Conservation (phyloP, 2,888 invertebrate species). For the Azorinus chamasolen region DNA sequence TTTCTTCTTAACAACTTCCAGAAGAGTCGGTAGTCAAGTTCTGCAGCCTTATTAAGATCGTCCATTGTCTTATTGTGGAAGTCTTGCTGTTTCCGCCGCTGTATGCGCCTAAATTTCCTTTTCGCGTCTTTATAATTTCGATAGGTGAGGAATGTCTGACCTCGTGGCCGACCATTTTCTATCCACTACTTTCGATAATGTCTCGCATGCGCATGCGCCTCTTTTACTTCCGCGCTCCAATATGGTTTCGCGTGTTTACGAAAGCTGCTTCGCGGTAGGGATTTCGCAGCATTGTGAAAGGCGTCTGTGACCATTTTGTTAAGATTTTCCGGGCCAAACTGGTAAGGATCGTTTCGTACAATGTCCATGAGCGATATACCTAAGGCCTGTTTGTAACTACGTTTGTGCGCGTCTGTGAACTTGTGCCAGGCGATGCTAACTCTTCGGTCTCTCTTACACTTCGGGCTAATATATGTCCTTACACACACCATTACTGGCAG, state of each 20-base stretch:
- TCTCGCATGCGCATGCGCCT: slow-evolving; percentile 8
- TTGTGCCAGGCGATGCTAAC: not conserved
- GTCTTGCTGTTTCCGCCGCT: not conserved
- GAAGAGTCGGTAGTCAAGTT: slow-evolving; percentile 3
- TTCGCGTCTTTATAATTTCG: slow-evolving; percentile 20
- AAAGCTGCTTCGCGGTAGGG: slow-evolving; percentile 10
- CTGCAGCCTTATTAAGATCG: slow-evolving; percentile 1
- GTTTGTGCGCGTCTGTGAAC: not conserved
- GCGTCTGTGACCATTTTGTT: not conserved
- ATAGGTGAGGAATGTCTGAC: not conserved
- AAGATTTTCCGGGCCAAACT: not conserved
- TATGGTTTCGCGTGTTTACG: slow-evolving; percentile 25
- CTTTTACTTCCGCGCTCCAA: slow-evolving; percentile 21
- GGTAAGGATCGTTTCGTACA: not conserved
- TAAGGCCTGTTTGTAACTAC: not conserved
- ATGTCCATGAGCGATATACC: not conserved
- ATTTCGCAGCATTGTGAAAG: not conserved
- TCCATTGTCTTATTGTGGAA: not conserved
- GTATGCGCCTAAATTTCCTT: slow-evolving; percentile 1
- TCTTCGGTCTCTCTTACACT: not conserved
- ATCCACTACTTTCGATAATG: slow-evolving; percentile 12
- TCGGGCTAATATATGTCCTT: not conserved
- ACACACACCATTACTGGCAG: not conserved
- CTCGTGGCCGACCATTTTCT: slow-evolving; percentile 9
- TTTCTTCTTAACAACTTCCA: slow-evolving; percentile 12